Conservation (phyloP, 2,113 vertebrate genomes). For the Camelus dromedarius region DNA sequence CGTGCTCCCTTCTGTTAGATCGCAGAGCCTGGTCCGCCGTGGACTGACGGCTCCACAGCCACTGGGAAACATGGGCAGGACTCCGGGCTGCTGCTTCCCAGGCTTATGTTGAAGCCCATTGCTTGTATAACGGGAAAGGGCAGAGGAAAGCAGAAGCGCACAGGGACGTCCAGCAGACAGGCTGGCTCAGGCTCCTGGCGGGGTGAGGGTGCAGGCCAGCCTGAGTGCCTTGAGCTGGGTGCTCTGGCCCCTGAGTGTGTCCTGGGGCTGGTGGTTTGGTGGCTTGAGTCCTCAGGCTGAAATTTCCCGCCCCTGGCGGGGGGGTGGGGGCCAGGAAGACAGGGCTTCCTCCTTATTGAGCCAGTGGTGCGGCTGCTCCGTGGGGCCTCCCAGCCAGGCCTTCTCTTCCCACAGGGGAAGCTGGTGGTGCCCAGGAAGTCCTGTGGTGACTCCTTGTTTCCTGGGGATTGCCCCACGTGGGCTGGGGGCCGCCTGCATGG, state of each 20-base stretch:
- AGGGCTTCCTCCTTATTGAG: not conserved
- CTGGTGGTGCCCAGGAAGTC: not conserved
- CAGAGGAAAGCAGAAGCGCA: not conserved
- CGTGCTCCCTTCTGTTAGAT: not conserved
- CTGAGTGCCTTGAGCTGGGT: accelerated
- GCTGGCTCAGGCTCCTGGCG: not conserved
- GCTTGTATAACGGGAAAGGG: not conserved
- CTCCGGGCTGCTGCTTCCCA: not conserved
- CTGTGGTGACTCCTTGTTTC: not conserved
- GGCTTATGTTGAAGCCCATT: accelerated
- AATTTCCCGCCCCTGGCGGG: no score
- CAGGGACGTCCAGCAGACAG: not conserved
- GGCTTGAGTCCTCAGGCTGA: not conserved
- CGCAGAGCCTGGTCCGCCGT: not conserved
- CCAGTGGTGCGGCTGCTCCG: not conserved
- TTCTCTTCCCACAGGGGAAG: not conserved
- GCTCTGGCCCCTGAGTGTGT: not conserved
- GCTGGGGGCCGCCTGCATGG: accelerated
- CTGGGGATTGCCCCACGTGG: not conserved
- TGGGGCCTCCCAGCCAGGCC: not conserved
- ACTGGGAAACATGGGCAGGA: no score
- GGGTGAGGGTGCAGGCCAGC: accelerated
- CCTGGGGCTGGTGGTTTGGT: not conserved
- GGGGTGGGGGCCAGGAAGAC: not conserved
- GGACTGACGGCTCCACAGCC: no score